Evolutionary conservation across 2,113 vertebrate genomes (phyloP).

Genomic region (Fregata magnificens): DNA sequence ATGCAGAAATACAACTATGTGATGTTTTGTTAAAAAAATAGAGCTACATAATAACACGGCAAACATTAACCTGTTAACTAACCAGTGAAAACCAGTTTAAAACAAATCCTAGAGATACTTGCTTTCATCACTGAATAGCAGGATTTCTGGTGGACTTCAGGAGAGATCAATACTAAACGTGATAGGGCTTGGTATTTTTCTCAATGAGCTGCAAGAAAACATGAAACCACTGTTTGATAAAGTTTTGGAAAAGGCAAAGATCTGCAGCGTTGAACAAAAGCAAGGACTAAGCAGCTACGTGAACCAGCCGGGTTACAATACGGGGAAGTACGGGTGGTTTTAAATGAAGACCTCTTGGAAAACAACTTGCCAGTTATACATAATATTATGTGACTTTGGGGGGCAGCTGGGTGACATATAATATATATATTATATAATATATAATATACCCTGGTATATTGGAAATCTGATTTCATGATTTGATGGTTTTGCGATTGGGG

Average conservation of each 20-base stretch:
- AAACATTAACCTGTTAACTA: background rate
- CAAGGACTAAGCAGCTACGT: background rate
- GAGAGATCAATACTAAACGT: background rate
- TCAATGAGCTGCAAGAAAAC: background rate
- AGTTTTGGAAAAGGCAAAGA: background rate
- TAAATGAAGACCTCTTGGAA: background rate
- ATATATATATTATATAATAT: too few species aligned
- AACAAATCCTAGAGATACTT: background rate
- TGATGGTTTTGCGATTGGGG: background rate
- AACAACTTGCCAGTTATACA: fast-evolving
- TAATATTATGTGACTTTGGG: fast-evolving
- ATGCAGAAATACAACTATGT: background rate
- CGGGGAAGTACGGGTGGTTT: background rate
- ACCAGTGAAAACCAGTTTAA: background rate
- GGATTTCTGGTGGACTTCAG: background rate
- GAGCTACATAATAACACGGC: background rate
- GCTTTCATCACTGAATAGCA: background rate
- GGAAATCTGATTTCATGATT: background rate
- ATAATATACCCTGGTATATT: too few species aligned
- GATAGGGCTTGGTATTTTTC: background rate
- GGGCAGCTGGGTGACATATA: background rate
- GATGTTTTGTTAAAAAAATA: background rate
- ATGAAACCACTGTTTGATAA: background rate
- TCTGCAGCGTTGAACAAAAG: background rate
- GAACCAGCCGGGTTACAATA: background rate